A percentile compares a stretch with the other conserved stretches of the same genome.
Conservation (phyloP, 2,797 vertebrate species). For the Triplophysa yarkandensis region DNA sequence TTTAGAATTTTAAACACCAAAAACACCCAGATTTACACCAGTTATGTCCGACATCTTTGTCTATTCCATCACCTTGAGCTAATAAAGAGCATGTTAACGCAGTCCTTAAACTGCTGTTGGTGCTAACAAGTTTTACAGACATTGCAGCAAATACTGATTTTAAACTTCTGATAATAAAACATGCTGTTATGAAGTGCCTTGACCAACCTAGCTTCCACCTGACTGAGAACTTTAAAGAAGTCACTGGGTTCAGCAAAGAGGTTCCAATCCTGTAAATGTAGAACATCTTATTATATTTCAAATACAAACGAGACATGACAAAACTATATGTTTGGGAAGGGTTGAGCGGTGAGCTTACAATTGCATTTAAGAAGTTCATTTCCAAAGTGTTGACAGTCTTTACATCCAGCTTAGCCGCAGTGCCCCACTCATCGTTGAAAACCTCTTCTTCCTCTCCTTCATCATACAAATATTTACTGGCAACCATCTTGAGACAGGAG, state of each 20-base stretch:
- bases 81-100: no score
- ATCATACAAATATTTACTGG: conserved; percentile 97
- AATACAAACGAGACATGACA: neutral
- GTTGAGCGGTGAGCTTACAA: conserved; percentile 77
- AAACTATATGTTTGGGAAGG: neutral
- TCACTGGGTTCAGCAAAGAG: conserved; percentile 91
- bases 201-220: conserved; percentile 87
- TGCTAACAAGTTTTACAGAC: neutral
- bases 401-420: conserved; percentile 91
- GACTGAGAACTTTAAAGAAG: conserved; percentile 87
- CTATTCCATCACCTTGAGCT: no score
- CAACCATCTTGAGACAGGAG: conserved; percentile 86
- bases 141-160: no score
- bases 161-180: no score
- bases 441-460: conserved; percentile 98
- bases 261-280: conserved; percentile 86
- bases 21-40: neutral
- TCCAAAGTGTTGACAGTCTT: conserved; percentile 93
- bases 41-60: no score
- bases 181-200: neutral
- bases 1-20: no score
- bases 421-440: conserved; percentile 97
- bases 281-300: neutral
- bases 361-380: conserved; percentile 93
- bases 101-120: no score